Conservation (phyloP, 2,113 vertebrate species). For the Microcebus tavaratra region DNA sequence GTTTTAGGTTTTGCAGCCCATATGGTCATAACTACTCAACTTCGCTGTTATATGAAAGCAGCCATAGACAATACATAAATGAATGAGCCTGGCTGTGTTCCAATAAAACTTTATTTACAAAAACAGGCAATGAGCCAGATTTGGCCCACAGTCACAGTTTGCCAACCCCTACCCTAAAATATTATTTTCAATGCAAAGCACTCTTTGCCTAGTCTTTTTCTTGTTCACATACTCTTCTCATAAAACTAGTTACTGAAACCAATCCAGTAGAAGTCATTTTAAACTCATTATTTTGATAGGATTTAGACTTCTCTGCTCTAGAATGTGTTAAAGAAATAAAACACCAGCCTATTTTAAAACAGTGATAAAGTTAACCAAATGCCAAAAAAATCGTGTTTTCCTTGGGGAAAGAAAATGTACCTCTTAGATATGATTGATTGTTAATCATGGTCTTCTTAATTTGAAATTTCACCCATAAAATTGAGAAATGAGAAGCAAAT, state of each 20-base stretch:
- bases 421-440: slow-evolving; percentile 20
- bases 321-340: slow-evolving; percentile 49
- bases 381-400: slow-evolving; percentile 17
- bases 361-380: slow-evolving; percentile 31
- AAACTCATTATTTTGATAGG: slow-evolving; percentile 49
- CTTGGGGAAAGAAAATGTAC: slow-evolving; percentile 27
- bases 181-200: slow-evolving; percentile 10
- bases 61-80: not conserved
- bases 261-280: slow-evolving; percentile 27
- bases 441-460: slow-evolving; percentile 1
- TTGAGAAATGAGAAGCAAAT: slow-evolving; percentile 46
- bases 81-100: slow-evolving; percentile 38
- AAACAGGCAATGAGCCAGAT: slow-evolving; percentile 53
- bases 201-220: slow-evolving; percentile 27
- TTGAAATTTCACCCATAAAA: not conserved
- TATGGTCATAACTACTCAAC: slow-evolving; percentile 42
- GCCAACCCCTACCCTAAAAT: slow-evolving; percentile 33
- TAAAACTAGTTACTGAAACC: slow-evolving; percentile 52
- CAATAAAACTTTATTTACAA: slow-evolving; percentile 76
- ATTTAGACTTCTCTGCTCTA: slow-evolving; percentile 41
- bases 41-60: slow-evolving; percentile 22
- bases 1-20: slow-evolving; percentile 28
- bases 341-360: slow-evolving; percentile 3
- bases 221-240: slow-evolving; percentile 43
- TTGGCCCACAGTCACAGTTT: slow-evolving; percentile 34